These are phyloP conservation scores for Brachionus koreanus DNA, from an alignment of 1,140 invertebrate genomes.

Conservation along the genomic window DNA sequence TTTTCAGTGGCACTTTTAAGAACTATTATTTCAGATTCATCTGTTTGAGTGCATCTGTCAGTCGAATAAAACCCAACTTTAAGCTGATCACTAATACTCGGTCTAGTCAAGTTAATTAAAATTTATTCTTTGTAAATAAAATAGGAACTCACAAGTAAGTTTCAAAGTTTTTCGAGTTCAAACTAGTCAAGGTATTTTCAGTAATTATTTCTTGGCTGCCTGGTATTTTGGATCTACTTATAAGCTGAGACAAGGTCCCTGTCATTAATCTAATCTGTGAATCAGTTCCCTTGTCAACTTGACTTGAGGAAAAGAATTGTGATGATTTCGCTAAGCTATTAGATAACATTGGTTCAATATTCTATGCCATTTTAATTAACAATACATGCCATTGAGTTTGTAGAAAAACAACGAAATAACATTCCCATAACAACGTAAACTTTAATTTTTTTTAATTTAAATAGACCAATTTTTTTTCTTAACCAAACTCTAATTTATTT, in stretches of 20 bases:
- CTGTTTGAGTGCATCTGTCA: slow-evolving; percentile 54
- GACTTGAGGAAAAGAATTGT: neutral
- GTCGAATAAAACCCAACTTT: slow-evolving; percentile 57
- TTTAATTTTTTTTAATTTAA: neutral
- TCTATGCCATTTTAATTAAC: neutral
- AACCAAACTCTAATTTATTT: too few species aligned
- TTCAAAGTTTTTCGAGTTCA: neutral
- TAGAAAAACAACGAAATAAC: neutral
- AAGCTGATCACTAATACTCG: slow-evolving; percentile 52
- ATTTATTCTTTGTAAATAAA: neutral
- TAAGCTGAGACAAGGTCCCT: neutral
- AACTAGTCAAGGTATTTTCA: neutral
- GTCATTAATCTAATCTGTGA: neutral
- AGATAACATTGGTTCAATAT: neutral
- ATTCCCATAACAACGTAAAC: slow-evolving; percentile 40
- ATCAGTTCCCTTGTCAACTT: neutral
- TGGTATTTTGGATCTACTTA: neutral
- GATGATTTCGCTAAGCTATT: neutral
- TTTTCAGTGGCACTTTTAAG: slow-evolving; percentile 56
- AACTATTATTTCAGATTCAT: slow-evolving; percentile 54
- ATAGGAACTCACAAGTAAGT: neutral
- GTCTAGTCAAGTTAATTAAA: slow-evolving; percentile 47
- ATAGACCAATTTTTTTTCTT: slow-evolving; percentile 11
- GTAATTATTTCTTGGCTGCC: neutral
- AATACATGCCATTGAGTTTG: neutral